Evolutionary conservation across 2,113 vertebrate genomes (phyloP).

Genomic region (Campylomormyrus tamandua): DNA sequence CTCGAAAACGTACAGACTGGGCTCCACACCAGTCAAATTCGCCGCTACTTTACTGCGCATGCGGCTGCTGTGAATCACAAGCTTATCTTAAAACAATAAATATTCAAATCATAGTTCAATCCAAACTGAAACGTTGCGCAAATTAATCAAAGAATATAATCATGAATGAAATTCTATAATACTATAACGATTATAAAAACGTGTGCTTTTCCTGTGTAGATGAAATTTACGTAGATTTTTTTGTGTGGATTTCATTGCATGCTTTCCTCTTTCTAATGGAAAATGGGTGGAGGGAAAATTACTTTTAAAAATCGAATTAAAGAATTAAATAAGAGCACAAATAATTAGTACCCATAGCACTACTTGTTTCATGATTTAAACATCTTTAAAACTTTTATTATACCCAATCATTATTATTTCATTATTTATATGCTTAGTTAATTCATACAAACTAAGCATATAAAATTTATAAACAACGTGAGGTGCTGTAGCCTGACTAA

Average conservation of each 20-base stretch:
- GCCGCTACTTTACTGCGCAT: constrained; percentile 18
- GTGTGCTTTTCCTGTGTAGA: not conserved
- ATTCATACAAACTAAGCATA: not conserved
- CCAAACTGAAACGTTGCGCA: not conserved
- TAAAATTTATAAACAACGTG: not conserved
- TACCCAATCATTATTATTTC: not conserved
- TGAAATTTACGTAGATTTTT: not conserved
- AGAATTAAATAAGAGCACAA: not conserved
- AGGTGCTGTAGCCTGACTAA: not conserved
- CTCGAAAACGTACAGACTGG: not conserved
- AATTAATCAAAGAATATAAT: not conserved
- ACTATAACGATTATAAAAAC: not conserved
- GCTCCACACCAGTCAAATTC: constrained; percentile 6
- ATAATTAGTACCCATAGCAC: not conserved
- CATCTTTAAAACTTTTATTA: not conserved
- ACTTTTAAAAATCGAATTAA: not conserved
- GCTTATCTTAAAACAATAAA: not conserved
- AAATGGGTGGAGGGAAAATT: not conserved
- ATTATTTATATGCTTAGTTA: too few relatives aligned
- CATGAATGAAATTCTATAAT: not conserved
- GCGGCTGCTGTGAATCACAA: not conserved
- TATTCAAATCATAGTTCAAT: not conserved
- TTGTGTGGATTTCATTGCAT: not conserved
- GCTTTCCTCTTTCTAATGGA: not conserved
- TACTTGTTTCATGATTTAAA: not conserved